Evolutionary conservation across 2,113 vertebrate genomes (phyloP).

Genomic region (Megaptera novaeangliae): DNA sequence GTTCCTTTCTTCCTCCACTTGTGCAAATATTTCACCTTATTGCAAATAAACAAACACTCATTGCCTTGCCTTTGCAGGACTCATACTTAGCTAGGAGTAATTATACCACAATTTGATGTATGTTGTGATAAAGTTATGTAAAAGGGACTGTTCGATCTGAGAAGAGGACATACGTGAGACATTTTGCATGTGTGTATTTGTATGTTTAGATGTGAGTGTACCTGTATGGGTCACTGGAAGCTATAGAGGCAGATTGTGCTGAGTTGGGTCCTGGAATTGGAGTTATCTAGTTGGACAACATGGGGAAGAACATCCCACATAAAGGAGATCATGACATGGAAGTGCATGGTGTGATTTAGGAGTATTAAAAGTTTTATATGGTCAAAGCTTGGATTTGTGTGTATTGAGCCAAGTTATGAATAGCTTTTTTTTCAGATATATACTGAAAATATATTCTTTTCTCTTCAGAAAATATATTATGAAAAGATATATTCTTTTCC

Average conservation of each 20-base stretch:
- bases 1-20: not conserved
- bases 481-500: no score
- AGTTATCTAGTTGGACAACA: not conserved
- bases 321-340: not conserved
- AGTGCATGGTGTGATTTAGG: not conserved
- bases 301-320: not conserved
- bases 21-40: not conserved
- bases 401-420: not conserved
- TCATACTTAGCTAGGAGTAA: not conserved
- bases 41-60: not conserved
- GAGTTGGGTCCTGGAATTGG: not conserved
- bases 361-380: not conserved
- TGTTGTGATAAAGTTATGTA: not conserved
- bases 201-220: not conserved
- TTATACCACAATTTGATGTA: not conserved
- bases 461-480: no score
- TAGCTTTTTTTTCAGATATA: not conserved
- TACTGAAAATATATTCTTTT: no score
- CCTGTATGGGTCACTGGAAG: not conserved
- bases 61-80: not conserved
- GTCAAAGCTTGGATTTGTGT: not conserved
- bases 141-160: not conserved
- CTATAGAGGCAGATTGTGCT: not conserved
- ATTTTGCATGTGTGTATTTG: not conserved
- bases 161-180: not conserved